These are phyloP conservation scores for Ciconia boyciana DNA, from an alignment of 2,113 vertebrate genomes.

Conservation along the genomic window DNA sequence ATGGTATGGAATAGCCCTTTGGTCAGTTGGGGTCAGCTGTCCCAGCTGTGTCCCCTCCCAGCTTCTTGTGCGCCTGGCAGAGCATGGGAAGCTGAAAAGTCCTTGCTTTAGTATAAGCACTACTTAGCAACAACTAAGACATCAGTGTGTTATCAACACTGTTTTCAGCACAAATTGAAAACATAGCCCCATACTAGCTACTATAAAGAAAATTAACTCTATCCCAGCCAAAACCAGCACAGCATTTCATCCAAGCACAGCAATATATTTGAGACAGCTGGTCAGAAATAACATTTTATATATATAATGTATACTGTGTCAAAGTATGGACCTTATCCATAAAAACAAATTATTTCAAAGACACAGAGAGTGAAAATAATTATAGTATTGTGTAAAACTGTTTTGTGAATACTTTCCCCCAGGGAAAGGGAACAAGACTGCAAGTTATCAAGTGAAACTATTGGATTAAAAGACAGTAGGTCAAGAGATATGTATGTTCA, in stretches of 20 bases:
- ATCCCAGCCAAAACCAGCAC: too few relatives aligned
- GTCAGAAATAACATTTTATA: background rate
- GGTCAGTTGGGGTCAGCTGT: too few relatives aligned
- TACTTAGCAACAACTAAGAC: too few relatives aligned
- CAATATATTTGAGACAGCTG: background rate
- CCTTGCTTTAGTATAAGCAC: too few relatives aligned
- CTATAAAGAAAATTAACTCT: too few relatives aligned
- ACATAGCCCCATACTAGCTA: too few relatives aligned
- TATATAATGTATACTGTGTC: background rate
- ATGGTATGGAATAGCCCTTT: too few relatives aligned
- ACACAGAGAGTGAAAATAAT: background rate
- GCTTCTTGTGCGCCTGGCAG: too few relatives aligned
- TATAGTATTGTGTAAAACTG: background rate
- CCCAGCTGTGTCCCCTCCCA: too few relatives aligned
- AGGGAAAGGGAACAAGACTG: background rate
- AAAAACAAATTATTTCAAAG: background rate
- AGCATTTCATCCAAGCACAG: background rate
- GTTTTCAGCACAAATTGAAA: too few relatives aligned
- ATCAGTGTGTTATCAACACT: too few relatives aligned
- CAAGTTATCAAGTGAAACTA: background rate
- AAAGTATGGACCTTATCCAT: background rate
- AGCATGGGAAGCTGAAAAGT: too few relatives aligned
- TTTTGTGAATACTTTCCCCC: background rate
- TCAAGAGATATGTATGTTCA: background rate
- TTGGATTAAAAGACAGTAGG: background rate